Evolutionary conservation across 2,113 vertebrate species (phyloP), one percentile per base, ranked within the genome.

Genomic region (Malaclemys terrapin): DNA sequence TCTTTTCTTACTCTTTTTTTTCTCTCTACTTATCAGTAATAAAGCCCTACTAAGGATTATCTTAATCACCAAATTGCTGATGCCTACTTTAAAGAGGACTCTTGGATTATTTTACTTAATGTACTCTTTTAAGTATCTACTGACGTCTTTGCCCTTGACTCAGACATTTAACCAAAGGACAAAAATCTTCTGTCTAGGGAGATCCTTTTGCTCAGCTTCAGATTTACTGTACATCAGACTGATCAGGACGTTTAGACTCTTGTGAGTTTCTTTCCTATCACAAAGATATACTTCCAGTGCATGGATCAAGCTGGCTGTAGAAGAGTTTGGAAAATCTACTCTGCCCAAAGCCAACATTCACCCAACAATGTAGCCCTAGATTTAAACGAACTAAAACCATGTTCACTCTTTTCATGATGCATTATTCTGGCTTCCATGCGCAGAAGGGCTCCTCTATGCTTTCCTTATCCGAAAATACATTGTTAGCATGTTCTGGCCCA

Each of bases 91-190:
- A 85, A 86, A 89, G 88, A 93, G 31, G 57, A 85, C 35, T 85
- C 72, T 80, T 84, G n/a, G 11, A 91, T 88, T 76, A 65, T 45
- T 89, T 95, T 93, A 84, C 62, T 16, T 80, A 57, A 87, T 35
- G 42, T 89, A 1, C 3, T 86, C 62, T 85, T 65, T 85, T 20
- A 53, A n/a, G 1, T 76, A 45, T 79, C 10, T 31, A 82, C 6
- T 84, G 84, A 88, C 31, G 57, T 69, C 56, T 92, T 93, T 94
- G 24, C 76, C 56, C 52, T 94, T 95, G 19, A 93, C 10, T 92
- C 17, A 49, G 45, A 45, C 9, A 20, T 88, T 95, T 93, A 75
- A 5, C 90, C 14, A 65, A 50, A 96, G 27, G 13, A 90, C 29
- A 80, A 80, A 88, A 80, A 11, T 84, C 35, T 82, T 93, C 57